phyloP scores from a whole-genome alignment of 2,113 vertebrate species.

The Neolamprologus brichardi region DNA sequence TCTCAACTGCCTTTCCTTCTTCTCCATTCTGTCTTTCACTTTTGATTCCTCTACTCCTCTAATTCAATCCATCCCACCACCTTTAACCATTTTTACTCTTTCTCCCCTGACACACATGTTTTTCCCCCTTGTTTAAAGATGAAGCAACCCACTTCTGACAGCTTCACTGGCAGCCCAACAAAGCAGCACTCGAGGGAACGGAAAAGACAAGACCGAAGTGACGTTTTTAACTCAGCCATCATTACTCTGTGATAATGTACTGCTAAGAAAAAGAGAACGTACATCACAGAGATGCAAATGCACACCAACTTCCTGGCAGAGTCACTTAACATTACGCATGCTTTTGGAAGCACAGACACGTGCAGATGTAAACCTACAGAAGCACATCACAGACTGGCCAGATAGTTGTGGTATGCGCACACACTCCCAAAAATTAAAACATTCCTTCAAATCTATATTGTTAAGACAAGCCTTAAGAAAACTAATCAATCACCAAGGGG shows the following conservation, averaged over 20 bases:
- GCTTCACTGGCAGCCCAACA: constrained; percentile 13
- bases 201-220: constrained; percentile 6
- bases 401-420: not conserved
- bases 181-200: constrained; percentile 1
- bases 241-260: constrained; percentile 6
- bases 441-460: not conserved
- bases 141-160: constrained; percentile 32
- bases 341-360: not conserved
- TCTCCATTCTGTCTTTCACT: not conserved
- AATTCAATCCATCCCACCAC: not conserved
- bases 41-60: not conserved
- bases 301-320: not conserved
- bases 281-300: not conserved
- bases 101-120: not conserved
- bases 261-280: not conserved
- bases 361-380: not conserved
- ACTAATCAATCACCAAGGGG: constrained; percentile 4
- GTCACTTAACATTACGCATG: not conserved
- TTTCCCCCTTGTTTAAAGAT: constrained; percentile 14
- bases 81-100: not conserved
- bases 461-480: constrained; percentile 28
- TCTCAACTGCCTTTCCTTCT: constrained; percentile 13
- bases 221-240: not conserved
- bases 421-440: not conserved
- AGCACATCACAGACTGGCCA: not conserved